phyloP scores from a whole-genome alignment of 2,797 vertebrate species.

The Hybognathus amarus region DNA sequence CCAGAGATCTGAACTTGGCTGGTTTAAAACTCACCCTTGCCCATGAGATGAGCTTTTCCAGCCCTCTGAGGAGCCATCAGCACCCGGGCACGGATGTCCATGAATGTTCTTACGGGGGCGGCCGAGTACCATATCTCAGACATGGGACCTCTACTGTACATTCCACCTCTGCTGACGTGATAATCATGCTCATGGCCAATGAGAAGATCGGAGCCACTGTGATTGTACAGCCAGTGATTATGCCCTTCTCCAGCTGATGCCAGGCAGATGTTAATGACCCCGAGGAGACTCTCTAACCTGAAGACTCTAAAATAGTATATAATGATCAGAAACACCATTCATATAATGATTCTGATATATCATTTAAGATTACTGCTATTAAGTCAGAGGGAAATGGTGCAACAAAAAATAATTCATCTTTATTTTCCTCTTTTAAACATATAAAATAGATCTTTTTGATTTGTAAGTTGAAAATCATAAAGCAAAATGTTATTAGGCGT shows the following conservation, averaged over 20 bases:
- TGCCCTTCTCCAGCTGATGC: background rate
- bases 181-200: background rate
- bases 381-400: background rate
- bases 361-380: background rate
- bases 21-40: slow-evolving; percentile 20
- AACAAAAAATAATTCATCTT: background rate
- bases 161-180: background rate
- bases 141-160: background rate
- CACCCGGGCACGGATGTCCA: background rate
- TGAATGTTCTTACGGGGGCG: background rate
- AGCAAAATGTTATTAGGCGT: background rate
- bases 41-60: background rate
- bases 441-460: background rate
- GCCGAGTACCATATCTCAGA: background rate
- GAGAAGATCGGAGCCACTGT: background rate
- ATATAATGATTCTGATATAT: background rate
- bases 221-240: background rate
- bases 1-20: slow-evolving; percentile 31
- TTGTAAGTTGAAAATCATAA: background rate
- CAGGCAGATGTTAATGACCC: background rate
- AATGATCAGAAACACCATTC: too few species aligned
- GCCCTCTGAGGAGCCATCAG: background rate
- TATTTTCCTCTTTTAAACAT: background rate
- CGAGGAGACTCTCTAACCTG: background rate
- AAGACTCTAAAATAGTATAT: background rate